Evolutionary conservation across 1,140 invertebrate species (phyloP), one percentile per base, ranked within the genome.

Genomic region (Sarcophaga bullata): DNA sequence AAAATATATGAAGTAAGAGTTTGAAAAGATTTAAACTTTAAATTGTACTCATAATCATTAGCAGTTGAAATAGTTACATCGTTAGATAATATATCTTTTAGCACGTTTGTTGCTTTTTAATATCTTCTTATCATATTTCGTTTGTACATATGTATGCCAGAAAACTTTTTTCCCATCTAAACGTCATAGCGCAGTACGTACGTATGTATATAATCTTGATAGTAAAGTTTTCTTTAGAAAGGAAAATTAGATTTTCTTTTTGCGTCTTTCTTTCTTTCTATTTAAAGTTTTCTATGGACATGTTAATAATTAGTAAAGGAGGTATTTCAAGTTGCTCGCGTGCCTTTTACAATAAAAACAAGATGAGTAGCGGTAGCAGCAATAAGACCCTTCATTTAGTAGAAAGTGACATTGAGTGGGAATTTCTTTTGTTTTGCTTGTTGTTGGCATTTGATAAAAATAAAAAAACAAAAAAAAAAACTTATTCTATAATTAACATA

Each of bases 401-500:
- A 68, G 62, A 68, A 68, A 68, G 62, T 68, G 62, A 68, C 62
- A 68, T 68, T 68, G 62, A 17, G 62, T 68, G 62, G 62, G 62
- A 68, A 25, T 68, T 19, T 68, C 62, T 19, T 68, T 68, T 52
- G n/a, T 68, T 68, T 68, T 19, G 9, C 19, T 68, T 52, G n/a
- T 17, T 68, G 62, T 68, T 68, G 10, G 62, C 17, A 9, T 68
- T 68, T 68, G 62, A 25, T 19, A 8, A 68, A 19, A n/a, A n/a
- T n/a, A n/a, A 37, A 4, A 37, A 37, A 37, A 37, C 1, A 37
- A 37, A 37, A 37, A 37, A 1, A 68, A 68, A 68, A 68, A 9
- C 62, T 68, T 68, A 68, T 68, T 68, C 62, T 68, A 68, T 68
- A 25, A 68, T 68, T 68, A 68, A n/a, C 62, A 68, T 68, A 68